These are phyloP conservation scores for Mythimna ferrago DNA, from an alignment of 2,888 invertebrate genomes.

Conservation along the genomic window DNA sequence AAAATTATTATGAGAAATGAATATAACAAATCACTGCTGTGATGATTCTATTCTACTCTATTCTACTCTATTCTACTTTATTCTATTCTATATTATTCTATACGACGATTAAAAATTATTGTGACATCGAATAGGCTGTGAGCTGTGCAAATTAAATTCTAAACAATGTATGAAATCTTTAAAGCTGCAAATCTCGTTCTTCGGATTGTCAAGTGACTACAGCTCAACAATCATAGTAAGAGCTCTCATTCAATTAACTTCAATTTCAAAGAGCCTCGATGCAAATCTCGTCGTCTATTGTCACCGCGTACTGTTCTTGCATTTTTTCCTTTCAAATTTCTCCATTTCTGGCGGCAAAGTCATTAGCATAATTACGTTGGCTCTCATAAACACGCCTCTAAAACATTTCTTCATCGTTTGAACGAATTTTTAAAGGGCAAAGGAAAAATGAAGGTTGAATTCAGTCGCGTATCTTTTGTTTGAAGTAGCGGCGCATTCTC, in stretches of 20 bases:
- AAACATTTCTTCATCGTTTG: constrained; percentile 58
- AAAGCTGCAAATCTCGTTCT: constrained; percentile 3
- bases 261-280: constrained; percentile 40
- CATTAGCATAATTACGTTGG: constrained; percentile 66
- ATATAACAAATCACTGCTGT: too few species aligned
- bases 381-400: constrained; percentile 65
- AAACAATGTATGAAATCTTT: neutral
- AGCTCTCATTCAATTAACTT: constrained; percentile 47
- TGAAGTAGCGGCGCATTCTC: constrained; percentile 39
- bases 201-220: constrained; percentile 3
- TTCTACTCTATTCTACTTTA: too few species aligned
- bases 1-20: too few species aligned
- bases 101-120: too few species aligned
- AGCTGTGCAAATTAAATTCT: neutral
- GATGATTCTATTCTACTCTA: too few species aligned
- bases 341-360: constrained; percentile 58
- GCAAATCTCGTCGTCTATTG: constrained; percentile 55
- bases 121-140: too few species aligned
- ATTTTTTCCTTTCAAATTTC: constrained; percentile 46
- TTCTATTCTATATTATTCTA: too few species aligned
- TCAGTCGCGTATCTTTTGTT: constrained; percentile 47
- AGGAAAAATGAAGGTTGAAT: constrained; percentile 51
- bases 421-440: constrained; percentile 59
- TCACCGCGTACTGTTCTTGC: constrained; percentile 52
- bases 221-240: constrained; percentile 19